A percentile compares a stretch with the other conserved stretches of the same genome.
These are phyloP conservation scores for Hippopotamyrus pictus DNA, from an alignment of 2,797 vertebrate genomes.

Conservation along the genomic window DNA sequence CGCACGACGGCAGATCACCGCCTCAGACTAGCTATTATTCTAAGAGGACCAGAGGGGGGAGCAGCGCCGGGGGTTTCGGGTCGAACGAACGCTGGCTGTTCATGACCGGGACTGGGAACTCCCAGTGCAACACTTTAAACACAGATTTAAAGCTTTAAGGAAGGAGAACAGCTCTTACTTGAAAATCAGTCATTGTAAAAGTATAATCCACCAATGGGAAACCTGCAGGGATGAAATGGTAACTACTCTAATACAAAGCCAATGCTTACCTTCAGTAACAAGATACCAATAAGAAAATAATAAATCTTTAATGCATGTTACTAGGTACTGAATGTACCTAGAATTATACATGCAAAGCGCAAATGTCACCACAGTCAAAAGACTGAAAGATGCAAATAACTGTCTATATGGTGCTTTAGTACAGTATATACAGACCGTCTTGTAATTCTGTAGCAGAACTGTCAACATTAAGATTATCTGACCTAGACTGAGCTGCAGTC, in stretches of 20 bases:
- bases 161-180: conserved; percentile 23
- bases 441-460: neutral
- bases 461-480: neutral
- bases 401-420: conserved; percentile 13
- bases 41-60: neutral
- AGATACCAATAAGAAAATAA: neutral
- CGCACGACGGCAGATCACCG: conserved; percentile 19
- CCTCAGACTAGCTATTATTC: conserved; percentile 17
- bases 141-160: neutral
- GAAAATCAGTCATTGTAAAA: neutral
- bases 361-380: conserved; percentile 10
- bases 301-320: neutral
- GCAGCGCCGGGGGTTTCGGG: neutral
- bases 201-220: neutral
- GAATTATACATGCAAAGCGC: conserved; percentile 2
- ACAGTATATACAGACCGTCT: neutral
- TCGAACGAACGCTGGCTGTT: neutral
- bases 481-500: neutral
- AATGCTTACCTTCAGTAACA: conserved; percentile 1
- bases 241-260: conserved; percentile 6
- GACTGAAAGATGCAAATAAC: neutral
- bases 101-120: neutral
- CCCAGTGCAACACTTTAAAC: neutral
- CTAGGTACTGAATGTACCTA: neutral
- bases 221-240: conserved; percentile 18